phyloP scores from a whole-genome alignment of 2,797 vertebrate genomes.

The Pachyuromys duprasi region DNA sequence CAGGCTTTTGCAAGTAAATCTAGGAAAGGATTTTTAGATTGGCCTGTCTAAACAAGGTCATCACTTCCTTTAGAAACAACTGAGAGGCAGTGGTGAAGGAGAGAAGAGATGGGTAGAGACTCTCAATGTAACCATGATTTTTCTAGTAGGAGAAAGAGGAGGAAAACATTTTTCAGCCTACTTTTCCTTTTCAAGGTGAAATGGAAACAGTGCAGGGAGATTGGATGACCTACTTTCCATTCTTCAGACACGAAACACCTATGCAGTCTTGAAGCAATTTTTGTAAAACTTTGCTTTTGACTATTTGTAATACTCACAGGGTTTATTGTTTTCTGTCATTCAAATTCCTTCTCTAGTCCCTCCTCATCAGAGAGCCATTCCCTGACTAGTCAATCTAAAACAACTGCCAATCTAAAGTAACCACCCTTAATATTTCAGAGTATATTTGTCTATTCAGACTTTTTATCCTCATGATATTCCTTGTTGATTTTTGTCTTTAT shows the following conservation, averaged over 20 bases:
- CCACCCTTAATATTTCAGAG: background rate
- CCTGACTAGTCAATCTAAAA: background rate
- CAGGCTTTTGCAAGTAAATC: background rate
- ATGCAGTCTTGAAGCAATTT: background rate
- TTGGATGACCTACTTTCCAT: slow-evolving; percentile 12
- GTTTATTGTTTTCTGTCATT: background rate
- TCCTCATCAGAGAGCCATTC: background rate
- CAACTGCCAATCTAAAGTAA: background rate
- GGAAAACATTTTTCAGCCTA: background rate
- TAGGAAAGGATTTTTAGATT: background rate
- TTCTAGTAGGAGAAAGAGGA: background rate
- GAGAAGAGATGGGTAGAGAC: background rate
- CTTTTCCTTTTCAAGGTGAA: slow-evolving; percentile 59
- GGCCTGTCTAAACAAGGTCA: background rate
- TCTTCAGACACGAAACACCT: background rate
- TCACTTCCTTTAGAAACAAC: background rate
- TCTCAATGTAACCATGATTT: background rate
- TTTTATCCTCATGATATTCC: background rate
- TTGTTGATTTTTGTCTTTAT: background rate
- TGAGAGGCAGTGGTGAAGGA: background rate
- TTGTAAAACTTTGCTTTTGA: slow-evolving; percentile 24
- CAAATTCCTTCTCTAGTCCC: background rate
- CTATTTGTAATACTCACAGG: background rate
- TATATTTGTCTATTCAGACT: background rate
- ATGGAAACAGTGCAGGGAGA: background rate